Conservation (phyloP, 2,888 invertebrate genomes). For the Caenorhabditis sp. region DNA sequence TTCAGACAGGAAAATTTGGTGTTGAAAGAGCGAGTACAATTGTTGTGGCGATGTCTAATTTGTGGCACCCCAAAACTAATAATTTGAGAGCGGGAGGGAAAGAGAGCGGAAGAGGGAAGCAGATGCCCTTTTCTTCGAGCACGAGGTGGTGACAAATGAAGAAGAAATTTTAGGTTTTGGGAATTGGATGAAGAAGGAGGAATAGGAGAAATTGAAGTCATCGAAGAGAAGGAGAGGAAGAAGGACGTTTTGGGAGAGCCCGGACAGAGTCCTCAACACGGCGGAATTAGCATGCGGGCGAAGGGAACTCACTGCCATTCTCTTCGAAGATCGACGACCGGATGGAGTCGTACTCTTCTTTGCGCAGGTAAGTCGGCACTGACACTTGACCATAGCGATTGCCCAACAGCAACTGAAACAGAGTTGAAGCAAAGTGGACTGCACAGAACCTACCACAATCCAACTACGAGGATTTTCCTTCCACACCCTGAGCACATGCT, state of each 20-base stretch:
- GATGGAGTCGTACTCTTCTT: conserved; percentile 80
- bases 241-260: conserved; percentile 3
- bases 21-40: conserved; percentile 8
- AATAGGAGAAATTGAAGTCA: conserved; percentile 26
- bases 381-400: conserved; percentile 80
- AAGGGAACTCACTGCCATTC: conserved; percentile 69
- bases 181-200: conserved; percentile 9
- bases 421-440: neutral
- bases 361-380: conserved; percentile 79
- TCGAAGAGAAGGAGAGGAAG: conserved; percentile 17
- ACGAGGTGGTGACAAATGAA: neutral
- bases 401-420: conserved; percentile 80
- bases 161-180: conserved; percentile 17
- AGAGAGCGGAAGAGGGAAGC: too few relatives aligned
- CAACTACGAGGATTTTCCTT: conserved; percentile 47
- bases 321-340: conserved; percentile 77
- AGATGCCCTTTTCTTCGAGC: neutral
- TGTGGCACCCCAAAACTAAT: conserved; percentile 3
- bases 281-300: conserved; percentile 39
- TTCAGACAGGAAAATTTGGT: conserved; percentile 31
- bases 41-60: conserved; percentile 9
- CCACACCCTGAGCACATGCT: conserved; percentile 45
- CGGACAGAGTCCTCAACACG: conserved; percentile 32
- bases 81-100: too few relatives aligned
- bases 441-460: conserved; percentile 54